These are phyloP conservation scores for Eulemur albifrons DNA, from an alignment of 2,797 vertebrate genomes.

Conservation along the genomic window DNA sequence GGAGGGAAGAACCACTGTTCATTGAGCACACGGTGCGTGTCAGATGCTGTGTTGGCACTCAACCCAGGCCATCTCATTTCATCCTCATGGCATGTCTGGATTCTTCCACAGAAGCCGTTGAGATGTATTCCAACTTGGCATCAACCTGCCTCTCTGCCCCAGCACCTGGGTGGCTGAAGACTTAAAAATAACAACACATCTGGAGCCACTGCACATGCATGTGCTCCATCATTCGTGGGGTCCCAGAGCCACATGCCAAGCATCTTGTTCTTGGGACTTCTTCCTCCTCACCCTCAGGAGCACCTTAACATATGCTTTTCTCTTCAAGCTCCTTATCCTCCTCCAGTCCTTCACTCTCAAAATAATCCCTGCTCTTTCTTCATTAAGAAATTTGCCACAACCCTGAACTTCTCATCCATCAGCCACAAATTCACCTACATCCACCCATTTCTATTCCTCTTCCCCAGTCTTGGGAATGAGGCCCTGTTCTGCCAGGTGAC, in stretches of 20 bases:
- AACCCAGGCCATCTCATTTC: rapidly evolving
- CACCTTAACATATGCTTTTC: not conserved
- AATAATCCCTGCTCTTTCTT: not conserved
- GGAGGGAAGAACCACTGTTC: not conserved
- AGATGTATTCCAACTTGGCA: not conserved
- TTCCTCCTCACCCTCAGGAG: not conserved
- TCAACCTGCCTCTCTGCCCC: not conserved
- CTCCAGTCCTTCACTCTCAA: not conserved
- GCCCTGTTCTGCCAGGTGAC: not conserved
- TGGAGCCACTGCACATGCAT: rapidly evolving
- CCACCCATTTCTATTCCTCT: not conserved
- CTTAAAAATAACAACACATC: not conserved
- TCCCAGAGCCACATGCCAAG: not conserved
- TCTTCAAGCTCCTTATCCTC: not conserved
- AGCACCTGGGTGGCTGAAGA: not conserved
- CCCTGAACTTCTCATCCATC: not conserved
- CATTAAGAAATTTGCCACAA: not conserved
- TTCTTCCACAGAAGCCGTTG: not conserved
- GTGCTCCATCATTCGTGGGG: not conserved
- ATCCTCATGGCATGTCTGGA: not conserved
- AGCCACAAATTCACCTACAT: not conserved
- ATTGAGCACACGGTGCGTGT: no score
- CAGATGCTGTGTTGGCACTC: not conserved
- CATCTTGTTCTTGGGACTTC: not conserved
- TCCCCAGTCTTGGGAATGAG: not conserved